Percentiles rank a stretch among this genome's conserved stretches.
Conservation (phyloP, 2,888 invertebrate species). For the Andrena chrysosceles region DNA sequence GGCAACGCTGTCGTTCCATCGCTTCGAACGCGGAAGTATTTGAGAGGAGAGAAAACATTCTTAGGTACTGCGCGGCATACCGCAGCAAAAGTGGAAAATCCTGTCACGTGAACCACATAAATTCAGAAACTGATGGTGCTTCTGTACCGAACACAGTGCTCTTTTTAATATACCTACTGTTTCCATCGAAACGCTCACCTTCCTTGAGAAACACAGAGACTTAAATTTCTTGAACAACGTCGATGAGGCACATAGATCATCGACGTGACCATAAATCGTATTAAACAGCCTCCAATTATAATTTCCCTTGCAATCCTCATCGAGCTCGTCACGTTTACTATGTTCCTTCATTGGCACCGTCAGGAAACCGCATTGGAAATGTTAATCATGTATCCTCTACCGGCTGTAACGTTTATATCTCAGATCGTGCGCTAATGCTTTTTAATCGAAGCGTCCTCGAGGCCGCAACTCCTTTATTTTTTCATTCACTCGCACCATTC, state of each 20-base stretch:
- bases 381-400: slow-evolving; percentile 22
- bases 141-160: slow-evolving; percentile 24
- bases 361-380: slow-evolving; percentile 34
- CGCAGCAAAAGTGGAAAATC: neutral
- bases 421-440: slow-evolving; percentile 40
- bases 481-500: slow-evolving; percentile 12
- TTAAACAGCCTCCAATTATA: slow-evolving; percentile 33
- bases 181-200: neutral
- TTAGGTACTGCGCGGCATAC: too few species aligned
- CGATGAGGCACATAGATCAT: neutral
- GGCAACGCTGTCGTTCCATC: neutral
- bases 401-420: neutral
- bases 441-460: slow-evolving; percentile 57
- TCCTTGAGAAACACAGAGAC: neutral
- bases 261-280: slow-evolving; percentile 16
- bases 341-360: neutral
- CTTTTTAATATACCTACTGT: neutral
- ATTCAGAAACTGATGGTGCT: neutral
- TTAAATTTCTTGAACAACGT: neutral
- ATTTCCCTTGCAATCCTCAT: slow-evolving; percentile 1
- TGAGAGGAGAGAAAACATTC: neutral
- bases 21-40: neutral
- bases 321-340: neutral
- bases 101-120: neutral
- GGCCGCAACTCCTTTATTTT: slow-evolving; percentile 41